Conservation (phyloP, 2,797 vertebrate genomes). For the Pampus argenteus region DNA sequence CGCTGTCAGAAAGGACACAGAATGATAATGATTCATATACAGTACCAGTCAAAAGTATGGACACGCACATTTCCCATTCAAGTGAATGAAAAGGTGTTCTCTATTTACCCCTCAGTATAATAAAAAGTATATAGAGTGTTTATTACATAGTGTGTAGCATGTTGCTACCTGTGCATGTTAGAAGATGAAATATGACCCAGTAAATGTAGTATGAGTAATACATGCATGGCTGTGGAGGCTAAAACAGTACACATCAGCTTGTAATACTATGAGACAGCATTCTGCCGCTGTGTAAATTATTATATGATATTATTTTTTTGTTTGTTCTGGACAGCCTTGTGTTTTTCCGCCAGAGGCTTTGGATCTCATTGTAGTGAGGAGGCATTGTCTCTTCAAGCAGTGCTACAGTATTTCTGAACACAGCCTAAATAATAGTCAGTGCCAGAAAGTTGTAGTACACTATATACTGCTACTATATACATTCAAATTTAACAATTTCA, state of each 20-base stretch:
- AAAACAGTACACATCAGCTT: neutral
- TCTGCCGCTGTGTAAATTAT: neutral
- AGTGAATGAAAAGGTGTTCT: too few species aligned
- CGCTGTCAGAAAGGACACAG: neutral
- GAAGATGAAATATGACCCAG: too few species aligned
- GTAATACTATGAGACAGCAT: neutral
- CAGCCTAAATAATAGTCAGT: neutral
- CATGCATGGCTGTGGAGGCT: too few species aligned
- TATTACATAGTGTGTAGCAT: too few species aligned
- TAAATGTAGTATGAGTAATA: too few species aligned
- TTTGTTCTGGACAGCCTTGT: too few species aligned
- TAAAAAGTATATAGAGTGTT: too few species aligned
- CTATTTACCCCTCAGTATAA: too few species aligned
- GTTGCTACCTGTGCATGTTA: too few species aligned
- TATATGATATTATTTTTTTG: neutral
- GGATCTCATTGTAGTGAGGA: neutral
- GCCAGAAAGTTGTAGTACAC: constrained; percentile 1
- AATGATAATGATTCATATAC: neutral
- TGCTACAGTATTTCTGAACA: neutral
- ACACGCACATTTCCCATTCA: too few species aligned
- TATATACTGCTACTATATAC: constrained; percentile 8
- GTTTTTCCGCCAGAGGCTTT: neutral
- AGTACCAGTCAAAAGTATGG: too few species aligned
- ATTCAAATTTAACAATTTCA: constrained; percentile 40
- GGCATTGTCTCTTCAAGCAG: too few species aligned